A percentile compares a stretch with the other conserved stretches of the same genome.
phyloP scores from a whole-genome alignment of 2,888 invertebrate species.

The Hermaeophaga mercurialis region DNA sequence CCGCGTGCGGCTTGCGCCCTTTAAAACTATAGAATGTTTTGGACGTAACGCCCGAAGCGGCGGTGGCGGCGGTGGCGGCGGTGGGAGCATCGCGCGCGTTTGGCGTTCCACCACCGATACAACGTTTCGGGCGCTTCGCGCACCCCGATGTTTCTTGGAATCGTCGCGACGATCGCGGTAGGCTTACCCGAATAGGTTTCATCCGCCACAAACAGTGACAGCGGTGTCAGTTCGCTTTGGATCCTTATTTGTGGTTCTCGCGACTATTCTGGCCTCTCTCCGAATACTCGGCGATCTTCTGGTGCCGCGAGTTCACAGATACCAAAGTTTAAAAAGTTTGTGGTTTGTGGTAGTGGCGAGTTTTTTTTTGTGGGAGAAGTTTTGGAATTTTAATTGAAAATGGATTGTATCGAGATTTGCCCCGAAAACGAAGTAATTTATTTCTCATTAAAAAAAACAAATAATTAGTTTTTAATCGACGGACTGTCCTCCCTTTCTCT shows the following conservation, averaged over 20 bases:
- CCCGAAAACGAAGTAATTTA: constrained; percentile 34
- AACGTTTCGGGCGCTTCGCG: constrained; percentile 15
- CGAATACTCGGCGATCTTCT: constrained; percentile 6
- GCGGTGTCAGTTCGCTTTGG: constrained; percentile 29
- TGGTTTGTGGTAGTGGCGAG: constrained; percentile 11
- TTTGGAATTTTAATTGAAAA: constrained; percentile 21
- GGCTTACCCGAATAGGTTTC: constrained; percentile 21
- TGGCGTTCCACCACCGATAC: constrained; percentile 10
- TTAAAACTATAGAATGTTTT: constrained; percentile 24
- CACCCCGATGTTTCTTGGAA: constrained; percentile 20
- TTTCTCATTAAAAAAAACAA: too few relatives aligned
- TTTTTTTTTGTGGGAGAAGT: constrained; percentile 8
- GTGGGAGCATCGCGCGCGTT: constrained; percentile 6
- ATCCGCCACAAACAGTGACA: constrained; percentile 21
- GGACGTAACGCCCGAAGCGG: constrained; percentile 9
- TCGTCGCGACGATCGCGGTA: constrained; percentile 22
- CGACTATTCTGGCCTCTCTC: constrained; percentile 2
- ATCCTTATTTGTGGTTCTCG: constrained; percentile 5
- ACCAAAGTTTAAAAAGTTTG: constrained; percentile 6
- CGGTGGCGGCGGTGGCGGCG: constrained; percentile 1
- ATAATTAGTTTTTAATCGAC: too few relatives aligned
- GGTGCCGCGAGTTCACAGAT: background rate
- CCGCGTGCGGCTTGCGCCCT: constrained; percentile 16
- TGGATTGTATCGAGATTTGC: constrained; percentile 40
- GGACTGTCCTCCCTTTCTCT: too few relatives aligned